Evolutionary conservation across 2,113 vertebrate genomes (phyloP), one percentile per base, ranked within the genome.

Genomic region (Lepus europaeus): DNA sequence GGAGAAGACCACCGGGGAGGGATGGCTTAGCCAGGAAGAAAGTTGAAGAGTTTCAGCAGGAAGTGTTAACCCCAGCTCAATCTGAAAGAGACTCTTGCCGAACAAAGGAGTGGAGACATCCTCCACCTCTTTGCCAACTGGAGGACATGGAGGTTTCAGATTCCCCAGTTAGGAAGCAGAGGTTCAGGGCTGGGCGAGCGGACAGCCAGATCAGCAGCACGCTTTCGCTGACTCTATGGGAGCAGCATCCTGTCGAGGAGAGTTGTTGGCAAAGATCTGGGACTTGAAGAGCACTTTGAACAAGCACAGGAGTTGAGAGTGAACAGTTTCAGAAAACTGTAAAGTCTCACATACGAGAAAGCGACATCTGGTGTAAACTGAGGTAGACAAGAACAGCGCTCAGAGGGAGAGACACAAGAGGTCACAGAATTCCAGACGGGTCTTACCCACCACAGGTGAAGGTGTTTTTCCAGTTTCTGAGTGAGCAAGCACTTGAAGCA

Each of bases 291-390:
- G 5, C 0, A 51, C 25, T 36, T 61, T 93, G 70, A 69, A 29
- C 27, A 66, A 19, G 19, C 12, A 59, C 19, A 68, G 72, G 33
- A 16, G 27, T 59, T 53, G 16, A 76, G 53, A 49, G 66, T 22
- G 22, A 17, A 69, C 17, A 27, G 51, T 94, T 93, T 64, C 51
- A 78, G 77, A 91, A 91, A 94, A 94, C 1, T 51, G 39, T 78
- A 51, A 45, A 83, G 68, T 74, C 53, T 56, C 17, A 33, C 7
- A 16, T 17, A 68, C 9, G 72, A 70, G 45, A 92, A 73, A 78
- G 33, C 66, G 39, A 81, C 0, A 69, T 4, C 12, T 10, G 20
- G 0, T 7, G 2, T 56, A 23, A 33, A 80, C 25, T 49, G 25
- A 68, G 1, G 0, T 73, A 49, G 17, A 3, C n/a, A 49, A 56